A percentile compares a stretch with the other conserved stretches of the same genome.
Evolutionary conservation across 2,113 vertebrate genomes (phyloP).

Genomic region (Semnornis frantzii): DNA sequence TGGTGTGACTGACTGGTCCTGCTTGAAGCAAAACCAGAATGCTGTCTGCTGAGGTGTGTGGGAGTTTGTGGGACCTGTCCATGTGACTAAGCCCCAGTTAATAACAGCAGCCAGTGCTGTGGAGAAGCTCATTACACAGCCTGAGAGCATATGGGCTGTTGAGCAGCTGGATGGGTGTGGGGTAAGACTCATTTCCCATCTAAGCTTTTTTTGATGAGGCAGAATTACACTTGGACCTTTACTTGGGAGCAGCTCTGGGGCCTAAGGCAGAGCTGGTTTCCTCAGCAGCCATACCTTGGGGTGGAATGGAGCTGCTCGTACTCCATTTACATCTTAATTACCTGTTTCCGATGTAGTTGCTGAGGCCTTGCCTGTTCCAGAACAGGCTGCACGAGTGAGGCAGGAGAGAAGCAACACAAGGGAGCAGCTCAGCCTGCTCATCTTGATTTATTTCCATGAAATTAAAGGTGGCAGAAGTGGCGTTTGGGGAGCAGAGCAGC

Average conservation of each 20-base stretch:
- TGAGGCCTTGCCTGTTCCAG: rapidly evolving
- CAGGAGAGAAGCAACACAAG: background rate
- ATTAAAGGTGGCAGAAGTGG: rapidly evolving
- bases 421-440: background rate
- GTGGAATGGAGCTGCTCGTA: background rate
- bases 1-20: rapidly evolving
- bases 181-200: rapidly evolving
- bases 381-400: background rate
- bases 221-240: rapidly evolving
- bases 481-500: background rate
- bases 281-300: background rate
- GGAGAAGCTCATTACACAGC: rapidly evolving
- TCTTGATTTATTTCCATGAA: slow-evolving; percentile 6
- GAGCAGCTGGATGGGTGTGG: rapidly evolving
- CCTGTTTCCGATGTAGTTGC: background rate
- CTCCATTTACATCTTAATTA: too few relatives aligned
- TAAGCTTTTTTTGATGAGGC: background rate
- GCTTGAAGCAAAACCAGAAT: background rate
- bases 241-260: rapidly evolving
- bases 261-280: background rate
- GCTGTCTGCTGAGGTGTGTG: background rate
- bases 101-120: background rate
- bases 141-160: background rate
- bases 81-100: background rate
- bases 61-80: rapidly evolving